These are phyloP conservation scores for Melanocharis versteri DNA, from an alignment of 2,113 vertebrate genomes.

Conservation along the genomic window DNA sequence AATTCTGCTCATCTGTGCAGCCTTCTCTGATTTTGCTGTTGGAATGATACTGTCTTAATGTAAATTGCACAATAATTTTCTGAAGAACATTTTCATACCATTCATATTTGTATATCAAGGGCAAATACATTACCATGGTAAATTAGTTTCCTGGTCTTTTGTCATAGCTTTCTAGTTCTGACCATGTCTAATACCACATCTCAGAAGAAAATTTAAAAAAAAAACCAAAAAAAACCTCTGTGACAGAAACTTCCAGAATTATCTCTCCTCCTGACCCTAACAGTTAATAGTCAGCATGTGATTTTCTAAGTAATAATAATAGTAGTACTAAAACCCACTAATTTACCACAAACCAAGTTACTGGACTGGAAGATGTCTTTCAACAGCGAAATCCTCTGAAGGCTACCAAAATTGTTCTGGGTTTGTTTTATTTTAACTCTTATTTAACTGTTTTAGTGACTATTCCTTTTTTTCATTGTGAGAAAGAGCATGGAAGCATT, in stretches of 20 bases:
- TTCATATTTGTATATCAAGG: background rate
- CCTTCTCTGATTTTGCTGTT: background rate
- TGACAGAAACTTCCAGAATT: background rate
- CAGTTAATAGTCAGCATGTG: background rate
- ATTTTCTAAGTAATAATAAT: background rate
- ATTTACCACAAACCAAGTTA: background rate
- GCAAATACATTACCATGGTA: background rate
- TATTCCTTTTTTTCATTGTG: background rate
- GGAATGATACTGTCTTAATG: background rate
- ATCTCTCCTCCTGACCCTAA: background rate
- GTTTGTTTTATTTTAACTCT: background rate
- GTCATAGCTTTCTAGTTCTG: background rate
- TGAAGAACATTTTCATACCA: background rate
- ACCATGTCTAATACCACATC: background rate
- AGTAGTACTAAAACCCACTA: background rate
- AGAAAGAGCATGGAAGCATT: background rate
- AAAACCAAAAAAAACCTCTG: background rate
- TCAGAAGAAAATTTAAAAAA: background rate
- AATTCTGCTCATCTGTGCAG: constrained; percentile 3
- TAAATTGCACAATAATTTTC: constrained; percentile 15
- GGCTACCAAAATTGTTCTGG: background rate
- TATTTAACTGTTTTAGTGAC: background rate
- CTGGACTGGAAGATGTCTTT: background rate
- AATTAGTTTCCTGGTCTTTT: constrained; percentile 4
- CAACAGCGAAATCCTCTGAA: background rate